These are phyloP conservation scores for Cordilura impudica DNA, from an alignment of 2,888 invertebrate genomes.

Conservation along the genomic window DNA sequence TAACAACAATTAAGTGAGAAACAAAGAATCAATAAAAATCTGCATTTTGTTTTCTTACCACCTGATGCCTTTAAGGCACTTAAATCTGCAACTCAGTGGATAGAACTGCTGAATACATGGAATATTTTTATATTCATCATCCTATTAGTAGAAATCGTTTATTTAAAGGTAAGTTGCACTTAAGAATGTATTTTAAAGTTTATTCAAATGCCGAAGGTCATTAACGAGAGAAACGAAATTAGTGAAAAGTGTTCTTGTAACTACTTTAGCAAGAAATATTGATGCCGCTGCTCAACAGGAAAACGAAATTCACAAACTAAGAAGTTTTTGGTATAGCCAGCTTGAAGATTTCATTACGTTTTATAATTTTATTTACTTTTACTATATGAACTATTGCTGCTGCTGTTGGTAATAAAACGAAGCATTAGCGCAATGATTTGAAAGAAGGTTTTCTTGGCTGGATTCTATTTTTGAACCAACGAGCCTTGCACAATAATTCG, in stretches of 20 bases:
- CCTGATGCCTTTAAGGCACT: slow-evolving; percentile 39
- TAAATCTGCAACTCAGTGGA: not conserved
- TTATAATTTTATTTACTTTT: not conserved
- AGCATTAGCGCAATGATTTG: not conserved
- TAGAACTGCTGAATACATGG: not conserved
- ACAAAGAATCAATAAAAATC: slow-evolving; percentile 34
- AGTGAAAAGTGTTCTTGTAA: slow-evolving; percentile 13
- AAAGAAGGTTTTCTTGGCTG: too few relatives aligned
- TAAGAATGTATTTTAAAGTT: slow-evolving; percentile 46
- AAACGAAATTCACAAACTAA: too few relatives aligned
- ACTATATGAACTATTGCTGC: not conserved
- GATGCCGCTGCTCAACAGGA: not conserved
- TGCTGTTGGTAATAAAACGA: not conserved
- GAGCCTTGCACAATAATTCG: too few relatives aligned
- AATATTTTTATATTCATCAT: not conserved
- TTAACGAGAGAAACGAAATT: slow-evolving; percentile 11
- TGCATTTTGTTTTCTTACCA: slow-evolving; percentile 21
- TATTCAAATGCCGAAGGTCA: slow-evolving; percentile 41
- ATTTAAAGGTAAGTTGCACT: slow-evolving; percentile 48
- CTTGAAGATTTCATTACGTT: too few relatives aligned
- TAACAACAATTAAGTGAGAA: slow-evolving; percentile 18
- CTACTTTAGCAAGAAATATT: not conserved
- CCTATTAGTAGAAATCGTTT: slow-evolving; percentile 17
- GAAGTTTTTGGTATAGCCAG: too few relatives aligned
- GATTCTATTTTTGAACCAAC: too few relatives aligned